A percentile compares a stretch with the other conserved stretches of the same genome.
These are phyloP conservation scores for Morus bassanus DNA, from an alignment of 2,797 vertebrate genomes.

Conservation along the genomic window DNA sequence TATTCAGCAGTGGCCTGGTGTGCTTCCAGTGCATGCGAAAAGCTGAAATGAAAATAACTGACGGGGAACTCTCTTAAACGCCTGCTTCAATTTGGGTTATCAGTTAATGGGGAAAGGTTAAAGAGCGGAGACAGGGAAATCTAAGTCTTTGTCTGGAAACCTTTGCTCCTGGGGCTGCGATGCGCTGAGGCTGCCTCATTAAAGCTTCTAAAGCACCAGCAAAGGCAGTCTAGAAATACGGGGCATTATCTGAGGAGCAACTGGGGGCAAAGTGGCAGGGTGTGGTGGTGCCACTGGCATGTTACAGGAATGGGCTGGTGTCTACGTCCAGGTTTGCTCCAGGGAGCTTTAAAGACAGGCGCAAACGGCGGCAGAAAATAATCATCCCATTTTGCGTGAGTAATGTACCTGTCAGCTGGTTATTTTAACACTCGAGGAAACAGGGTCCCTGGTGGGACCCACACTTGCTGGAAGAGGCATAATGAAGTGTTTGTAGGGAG, in stretches of 20 bases:
- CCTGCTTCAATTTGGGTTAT: background rate
- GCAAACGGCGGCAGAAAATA: background rate
- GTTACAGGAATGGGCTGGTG: background rate
- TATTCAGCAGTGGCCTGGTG: background rate
- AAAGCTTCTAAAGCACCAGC: background rate
- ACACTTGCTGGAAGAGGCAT: background rate
- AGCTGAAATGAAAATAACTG: background rate
- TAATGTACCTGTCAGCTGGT: background rate
- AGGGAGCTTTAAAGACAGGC: background rate
- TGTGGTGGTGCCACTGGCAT: background rate
- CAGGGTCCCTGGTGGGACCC: background rate
- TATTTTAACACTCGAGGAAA: background rate
- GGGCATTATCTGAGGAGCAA: background rate
- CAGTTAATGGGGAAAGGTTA: background rate
- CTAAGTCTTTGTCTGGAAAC: background rate
- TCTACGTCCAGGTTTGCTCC: background rate
- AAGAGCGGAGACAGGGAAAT: background rate
- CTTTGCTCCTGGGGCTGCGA: background rate
- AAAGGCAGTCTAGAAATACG: background rate
- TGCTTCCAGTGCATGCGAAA: background rate
- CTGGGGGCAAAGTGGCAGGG: background rate
- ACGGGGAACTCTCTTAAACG: background rate
- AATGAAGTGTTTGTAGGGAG: background rate
- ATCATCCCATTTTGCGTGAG: accelerated
- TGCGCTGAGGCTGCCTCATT: background rate